Evolutionary conservation across 2,797 vertebrate species (phyloP), one percentile per base, ranked within the genome.

Genomic region (Tauraco hartlaubi): DNA sequence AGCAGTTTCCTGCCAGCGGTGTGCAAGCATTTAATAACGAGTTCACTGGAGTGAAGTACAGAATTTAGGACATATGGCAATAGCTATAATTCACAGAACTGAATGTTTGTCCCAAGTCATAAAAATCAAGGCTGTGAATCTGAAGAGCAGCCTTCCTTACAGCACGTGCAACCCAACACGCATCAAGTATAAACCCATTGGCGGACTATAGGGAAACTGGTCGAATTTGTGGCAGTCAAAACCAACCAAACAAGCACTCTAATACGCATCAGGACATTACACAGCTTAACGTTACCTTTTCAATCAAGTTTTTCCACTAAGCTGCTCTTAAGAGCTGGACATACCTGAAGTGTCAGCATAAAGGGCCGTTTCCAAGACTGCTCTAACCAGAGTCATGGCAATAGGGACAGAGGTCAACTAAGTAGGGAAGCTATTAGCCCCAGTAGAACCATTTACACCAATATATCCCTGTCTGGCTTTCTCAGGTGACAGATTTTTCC

Each of bases 131-230:
- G 11, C 29, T 23, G 46, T 33, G 39, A 37, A 82, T 14, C 37
- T 41, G 44, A 72, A 80, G 79, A 67, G 68, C 39, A 8, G 29
- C 6, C 31, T 48, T 72, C 43, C 63, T 58, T 29, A 37, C 15
- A n/a, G 15, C 31, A 29, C 41, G 6, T 1, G 12, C 21, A 68
- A 69, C 19, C 71, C 15, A 52, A 48, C 10, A 28, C 0, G 1
- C 26, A 55, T 5, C 31, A 17, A 37, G 55, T 11, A 48, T 3
- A 67, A 71, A 71, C 15, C 8, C 18, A 58, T 22, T 22, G 49
- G 41, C 51, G 51, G 56, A 54, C 44, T 23, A 41, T 2, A 37
- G 46, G n/a, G 58, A 76, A 73, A 54, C 13, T 28, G 25, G 48
- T 66, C 58, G 56, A 62, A 25, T 39, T 9, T 62, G 33, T 58